Percentiles rank a stretch among this genome's conserved stretches.
phyloP scores from a whole-genome alignment of 2,797 vertebrate genomes.

The Eutrigla gurnardus region DNA sequence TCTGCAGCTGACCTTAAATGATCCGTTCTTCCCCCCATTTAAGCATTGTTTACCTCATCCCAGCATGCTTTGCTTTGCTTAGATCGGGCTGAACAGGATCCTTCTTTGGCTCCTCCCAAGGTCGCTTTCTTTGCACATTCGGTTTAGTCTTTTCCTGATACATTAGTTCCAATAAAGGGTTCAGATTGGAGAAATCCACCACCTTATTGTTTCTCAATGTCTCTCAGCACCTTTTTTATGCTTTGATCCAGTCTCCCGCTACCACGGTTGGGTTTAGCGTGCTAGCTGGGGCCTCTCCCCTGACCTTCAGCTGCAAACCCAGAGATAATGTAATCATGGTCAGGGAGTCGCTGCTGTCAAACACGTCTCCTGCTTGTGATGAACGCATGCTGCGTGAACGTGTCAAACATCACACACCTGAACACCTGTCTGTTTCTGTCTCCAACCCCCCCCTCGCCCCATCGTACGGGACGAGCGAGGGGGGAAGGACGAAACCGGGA shows the following conservation, averaged over 20 bases:
- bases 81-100: constrained; percentile 21
- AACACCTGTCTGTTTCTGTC: constrained; percentile 80
- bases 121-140: constrained; percentile 32
- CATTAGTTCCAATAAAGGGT: constrained; percentile 10
- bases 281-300: constrained; percentile 46
- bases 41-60: constrained; percentile 41
- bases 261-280: constrained; percentile 13
- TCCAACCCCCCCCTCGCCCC: constrained; percentile 36
- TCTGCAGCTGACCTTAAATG: constrained; percentile 38
- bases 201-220: background rate
- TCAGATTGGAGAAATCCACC: background rate
- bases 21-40: constrained; percentile 33
- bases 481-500: constrained; percentile 50
- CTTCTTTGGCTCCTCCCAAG: constrained; percentile 33
- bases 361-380: constrained; percentile 73
- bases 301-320: constrained; percentile 80
- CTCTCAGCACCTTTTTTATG: background rate
- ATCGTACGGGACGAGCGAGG: constrained; percentile 47
- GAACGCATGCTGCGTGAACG: constrained; percentile 80
- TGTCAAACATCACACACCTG: constrained; percentile 85
- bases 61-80: constrained; percentile 28
- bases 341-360: constrained; percentile 83
- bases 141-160: constrained; percentile 1
- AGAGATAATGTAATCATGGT: constrained; percentile 87
- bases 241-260: constrained; percentile 16